Evolutionary conservation across 1,140 invertebrate genomes (phyloP).

Genomic region (Druon quercuslanigerum): DNA sequence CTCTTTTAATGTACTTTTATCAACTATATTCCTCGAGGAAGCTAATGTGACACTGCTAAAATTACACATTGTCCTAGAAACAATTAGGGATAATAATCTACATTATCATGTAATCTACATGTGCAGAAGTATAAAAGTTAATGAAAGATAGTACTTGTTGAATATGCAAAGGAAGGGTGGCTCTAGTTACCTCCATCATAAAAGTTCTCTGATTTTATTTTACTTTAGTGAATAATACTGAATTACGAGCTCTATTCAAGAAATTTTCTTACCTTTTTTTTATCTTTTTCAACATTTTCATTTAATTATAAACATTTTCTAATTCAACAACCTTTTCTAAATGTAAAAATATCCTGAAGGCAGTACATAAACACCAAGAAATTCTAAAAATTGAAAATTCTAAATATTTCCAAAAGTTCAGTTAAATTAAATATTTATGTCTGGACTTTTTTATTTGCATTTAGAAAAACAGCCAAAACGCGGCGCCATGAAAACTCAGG

Average conservation of each 20-base stretch:
- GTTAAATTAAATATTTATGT: no score
- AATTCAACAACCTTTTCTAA: not conserved
- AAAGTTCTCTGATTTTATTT: slow-evolving; percentile 4
- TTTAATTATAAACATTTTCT: not conserved
- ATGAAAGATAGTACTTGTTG: not conserved
- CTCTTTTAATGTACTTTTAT: not conserved
- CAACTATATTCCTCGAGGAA: not conserved
- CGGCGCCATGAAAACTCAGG: slow-evolving; percentile 92
- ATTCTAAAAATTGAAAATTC: no score
- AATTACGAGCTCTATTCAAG: no score
- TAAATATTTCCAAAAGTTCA: no score
- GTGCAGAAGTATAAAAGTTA: not conserved
- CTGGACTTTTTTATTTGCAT: slow-evolving; percentile 35
- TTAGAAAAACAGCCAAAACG: slow-evolving; percentile 86
- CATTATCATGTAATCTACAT: slow-evolving; percentile 9
- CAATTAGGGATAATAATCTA: not conserved
- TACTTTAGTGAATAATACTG: not conserved
- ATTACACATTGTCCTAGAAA: not conserved
- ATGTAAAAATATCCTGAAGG: not conserved
- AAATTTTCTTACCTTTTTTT: not conserved
- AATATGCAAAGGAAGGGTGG: not conserved
- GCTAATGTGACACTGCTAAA: not conserved
- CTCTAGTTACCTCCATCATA: not conserved
- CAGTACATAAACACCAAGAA: no score
- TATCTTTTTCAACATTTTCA: not conserved